Conservation (phyloP, 2,113 vertebrate genomes). For the Erinaceus europaeus region DNA sequence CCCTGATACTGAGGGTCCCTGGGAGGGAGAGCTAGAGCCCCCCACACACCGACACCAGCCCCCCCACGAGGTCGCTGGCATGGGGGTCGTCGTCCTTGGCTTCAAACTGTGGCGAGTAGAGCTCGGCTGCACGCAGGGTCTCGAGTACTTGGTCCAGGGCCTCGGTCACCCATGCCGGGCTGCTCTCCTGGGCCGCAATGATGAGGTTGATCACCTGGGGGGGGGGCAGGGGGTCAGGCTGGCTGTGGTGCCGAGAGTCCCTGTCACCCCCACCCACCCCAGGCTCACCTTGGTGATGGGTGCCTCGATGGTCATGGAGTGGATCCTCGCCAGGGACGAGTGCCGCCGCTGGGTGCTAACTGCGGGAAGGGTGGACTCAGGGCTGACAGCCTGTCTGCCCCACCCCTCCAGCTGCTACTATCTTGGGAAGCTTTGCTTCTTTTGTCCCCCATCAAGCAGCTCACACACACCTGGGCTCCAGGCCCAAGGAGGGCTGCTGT, state of each 20-base stretch:
- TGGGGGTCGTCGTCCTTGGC: constrained; percentile 96
- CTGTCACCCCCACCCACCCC: background rate
- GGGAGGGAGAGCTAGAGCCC: too few species aligned
- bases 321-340: constrained; percentile 97
- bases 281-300: constrained; percentile 96
- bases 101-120: constrained; percentile 95
- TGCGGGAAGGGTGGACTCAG: background rate
- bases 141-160: constrained; percentile 96
- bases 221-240: background rate
- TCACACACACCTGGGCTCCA: too few species aligned
- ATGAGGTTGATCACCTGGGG: constrained; percentile 97
- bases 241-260: too few species aligned
- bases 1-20: too few species aligned
- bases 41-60: constrained; percentile 92
- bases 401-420: too few species aligned
- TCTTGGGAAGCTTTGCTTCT: too few species aligned
- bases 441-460: too few species aligned
- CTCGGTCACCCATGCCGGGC: constrained; percentile 93
- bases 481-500: too few species aligned
- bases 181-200: constrained; percentile 96
- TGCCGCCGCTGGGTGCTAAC: constrained; percentile 88
- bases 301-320: constrained; percentile 98
- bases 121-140: constrained; percentile 95
- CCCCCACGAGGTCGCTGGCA: constrained; percentile 94
- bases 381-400: background rate